Base-by-base conservation (phyloP, 1,140 invertebrate species). In the Kradibia gibbosae region DNA sequence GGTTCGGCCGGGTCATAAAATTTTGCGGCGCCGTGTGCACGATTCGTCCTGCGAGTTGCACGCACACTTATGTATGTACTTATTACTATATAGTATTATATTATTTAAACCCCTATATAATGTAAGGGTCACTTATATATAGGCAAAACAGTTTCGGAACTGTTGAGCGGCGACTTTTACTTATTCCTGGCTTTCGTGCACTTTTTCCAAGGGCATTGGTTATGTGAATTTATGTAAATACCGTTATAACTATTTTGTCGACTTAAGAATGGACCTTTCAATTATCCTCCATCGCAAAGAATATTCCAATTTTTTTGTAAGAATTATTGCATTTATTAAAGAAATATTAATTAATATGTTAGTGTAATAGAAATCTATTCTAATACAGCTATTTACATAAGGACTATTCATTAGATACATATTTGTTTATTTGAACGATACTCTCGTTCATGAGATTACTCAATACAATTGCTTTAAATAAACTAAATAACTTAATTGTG, bases 1-100 rank as follows among this genome's bases (percentile, higher is more conserved):
- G 70, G 78, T 79, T 73, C 55, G 57, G 28, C 42, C 53, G 55
- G 73, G 73, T 76, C 73, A 76, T 81, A 81, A 81, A 81, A 81
- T 81, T 81, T 70, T 70, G 72, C 80, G 71, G 80, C 72, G 79
- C 55, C 72, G 36, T 67, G 72, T 76, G 62, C 50, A 62, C 67
- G 73, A 75, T 75, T 70, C 80, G 73, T 60, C 72, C 28, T 50
- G 34, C 72, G 42, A 72, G 70, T 48, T 48, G 42, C 70, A 48
- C 45, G n/a, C 70, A 72, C 70, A 7, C 25, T 11, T 34, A 42
- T 25, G 31, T 28, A 8, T 20, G 50, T 34, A 39, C 53, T 50
- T 42, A n/a, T 39, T 67, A 5, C 11, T 67, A 39, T 67, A 53
- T 36, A 11, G 45, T 5, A 53, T 48, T 53, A 28, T 73, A 31